Percentiles rank a stretch among this genome's conserved stretches.
These are phyloP conservation scores for Monarcha castaneiventris DNA, from an alignment of 2,113 vertebrate genomes.

Conservation along the genomic window DNA sequence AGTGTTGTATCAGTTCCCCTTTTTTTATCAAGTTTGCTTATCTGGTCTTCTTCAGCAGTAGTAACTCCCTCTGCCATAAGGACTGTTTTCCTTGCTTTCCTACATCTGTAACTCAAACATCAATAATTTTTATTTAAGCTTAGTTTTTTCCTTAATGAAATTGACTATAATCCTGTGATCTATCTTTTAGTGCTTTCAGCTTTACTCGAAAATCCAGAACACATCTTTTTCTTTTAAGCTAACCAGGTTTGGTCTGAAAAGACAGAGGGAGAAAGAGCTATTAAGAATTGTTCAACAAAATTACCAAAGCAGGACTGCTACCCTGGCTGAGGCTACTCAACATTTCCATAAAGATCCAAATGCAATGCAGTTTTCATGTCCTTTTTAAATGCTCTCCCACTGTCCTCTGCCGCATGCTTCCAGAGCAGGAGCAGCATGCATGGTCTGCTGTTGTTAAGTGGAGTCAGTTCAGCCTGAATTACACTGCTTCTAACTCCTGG, in stretches of 20 bases:
- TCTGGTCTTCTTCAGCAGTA: neutral
- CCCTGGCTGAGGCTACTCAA: neutral
- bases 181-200: neutral
- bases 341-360: neutral
- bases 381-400: neutral
- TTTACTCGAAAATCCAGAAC: neutral
- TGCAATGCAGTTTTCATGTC: neutral
- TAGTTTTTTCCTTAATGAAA: neutral
- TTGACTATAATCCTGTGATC: neutral
- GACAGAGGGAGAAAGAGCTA: neutral
- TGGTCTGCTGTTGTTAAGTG: neutral
- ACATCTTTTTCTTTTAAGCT: neutral
- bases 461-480: neutral
- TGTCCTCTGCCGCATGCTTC: neutral
- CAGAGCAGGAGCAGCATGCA: neutral
- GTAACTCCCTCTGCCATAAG: neutral
- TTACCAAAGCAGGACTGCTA: neutral
- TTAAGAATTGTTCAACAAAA: neutral
- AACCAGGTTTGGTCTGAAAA: neutral
- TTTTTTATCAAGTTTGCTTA: neutral
- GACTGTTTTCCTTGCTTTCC: neutral
- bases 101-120: neutral
- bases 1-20: neutral
- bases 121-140: neutral
- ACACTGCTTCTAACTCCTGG: neutral